Evolutionary conservation across 2,888 invertebrate genomes (phyloP).

Genomic region (Synergus gifuensis): DNA sequence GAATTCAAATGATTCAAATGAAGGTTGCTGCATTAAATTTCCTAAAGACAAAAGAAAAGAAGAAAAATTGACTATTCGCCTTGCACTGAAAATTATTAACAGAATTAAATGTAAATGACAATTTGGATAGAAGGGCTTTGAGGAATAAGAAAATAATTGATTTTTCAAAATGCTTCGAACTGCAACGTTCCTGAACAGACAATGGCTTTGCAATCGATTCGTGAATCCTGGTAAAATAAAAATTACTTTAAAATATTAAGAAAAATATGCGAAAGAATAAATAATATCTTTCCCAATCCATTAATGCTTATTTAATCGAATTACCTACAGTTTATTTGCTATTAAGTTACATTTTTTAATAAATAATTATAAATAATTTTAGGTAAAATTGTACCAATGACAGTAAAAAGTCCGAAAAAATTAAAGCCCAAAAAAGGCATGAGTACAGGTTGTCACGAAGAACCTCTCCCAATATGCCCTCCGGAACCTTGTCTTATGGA

Average conservation of each 20-base stretch:
- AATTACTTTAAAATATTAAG: background rate
- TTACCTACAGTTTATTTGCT: background rate
- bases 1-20: background rate
- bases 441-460: conserved; percentile 37
- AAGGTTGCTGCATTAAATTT: background rate
- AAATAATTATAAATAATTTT: background rate
- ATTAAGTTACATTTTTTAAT: background rate
- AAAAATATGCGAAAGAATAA: background rate
- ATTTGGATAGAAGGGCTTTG: background rate
- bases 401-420: conserved; percentile 23
- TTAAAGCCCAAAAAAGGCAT: conserved; percentile 8
- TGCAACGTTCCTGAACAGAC: conserved; percentile 1
- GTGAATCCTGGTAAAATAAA: conserved; percentile 13
- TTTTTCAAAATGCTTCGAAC: conserved; percentile 9
- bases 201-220: background rate
- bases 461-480: conserved; percentile 21
- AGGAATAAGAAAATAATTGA: background rate
- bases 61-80: background rate
- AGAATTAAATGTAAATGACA: background rate
- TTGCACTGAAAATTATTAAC: background rate
- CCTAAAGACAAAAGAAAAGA: background rate
- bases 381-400: background rate
- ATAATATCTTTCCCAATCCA: background rate
- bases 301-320: conserved; percentile 1
- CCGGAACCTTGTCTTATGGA: conserved; percentile 48